These are phyloP conservation scores for Rattus rattus DNA, from an alignment of 2,113 vertebrate species.

Conservation along the genomic window DNA sequence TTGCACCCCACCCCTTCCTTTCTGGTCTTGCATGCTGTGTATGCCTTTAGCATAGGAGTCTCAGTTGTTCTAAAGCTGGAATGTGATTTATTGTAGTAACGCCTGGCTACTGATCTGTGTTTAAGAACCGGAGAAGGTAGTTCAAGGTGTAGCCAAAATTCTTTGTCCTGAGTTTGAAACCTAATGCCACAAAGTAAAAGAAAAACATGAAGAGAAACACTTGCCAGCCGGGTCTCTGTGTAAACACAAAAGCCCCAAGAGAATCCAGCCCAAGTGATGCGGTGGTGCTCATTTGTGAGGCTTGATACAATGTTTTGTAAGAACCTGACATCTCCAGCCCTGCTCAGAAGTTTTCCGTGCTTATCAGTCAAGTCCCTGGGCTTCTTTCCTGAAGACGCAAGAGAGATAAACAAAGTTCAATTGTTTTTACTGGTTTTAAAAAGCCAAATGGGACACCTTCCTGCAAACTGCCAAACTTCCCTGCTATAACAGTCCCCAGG, in stretches of 20 bases:
- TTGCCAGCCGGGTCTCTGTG: neutral
- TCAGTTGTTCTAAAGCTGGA: too few species aligned
- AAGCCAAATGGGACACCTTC: neutral
- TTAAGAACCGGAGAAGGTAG: neutral
- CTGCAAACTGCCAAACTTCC: neutral
- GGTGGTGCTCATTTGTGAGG: neutral
- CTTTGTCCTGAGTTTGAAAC: neutral
- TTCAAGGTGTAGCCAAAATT: neutral
- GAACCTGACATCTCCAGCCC: neutral
- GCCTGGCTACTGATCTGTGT: neutral
- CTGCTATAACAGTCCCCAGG: neutral
- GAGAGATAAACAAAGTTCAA: neutral
- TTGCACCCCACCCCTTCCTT: neutral
- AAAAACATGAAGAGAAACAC: too few species aligned
- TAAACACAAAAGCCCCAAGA: neutral
- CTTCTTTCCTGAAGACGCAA: neutral
- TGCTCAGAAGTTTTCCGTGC: neutral
- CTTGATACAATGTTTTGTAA: too few species aligned
- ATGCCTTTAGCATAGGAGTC: neutral
- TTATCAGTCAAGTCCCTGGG: neutral
- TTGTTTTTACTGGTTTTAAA: neutral
- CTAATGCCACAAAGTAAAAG: neutral
- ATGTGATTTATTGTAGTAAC: neutral
- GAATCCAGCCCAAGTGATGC: neutral
- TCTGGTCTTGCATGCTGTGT: neutral